phyloP scores from a whole-genome alignment of 2,888 invertebrate species.

The Trachelus iudaicus region DNA sequence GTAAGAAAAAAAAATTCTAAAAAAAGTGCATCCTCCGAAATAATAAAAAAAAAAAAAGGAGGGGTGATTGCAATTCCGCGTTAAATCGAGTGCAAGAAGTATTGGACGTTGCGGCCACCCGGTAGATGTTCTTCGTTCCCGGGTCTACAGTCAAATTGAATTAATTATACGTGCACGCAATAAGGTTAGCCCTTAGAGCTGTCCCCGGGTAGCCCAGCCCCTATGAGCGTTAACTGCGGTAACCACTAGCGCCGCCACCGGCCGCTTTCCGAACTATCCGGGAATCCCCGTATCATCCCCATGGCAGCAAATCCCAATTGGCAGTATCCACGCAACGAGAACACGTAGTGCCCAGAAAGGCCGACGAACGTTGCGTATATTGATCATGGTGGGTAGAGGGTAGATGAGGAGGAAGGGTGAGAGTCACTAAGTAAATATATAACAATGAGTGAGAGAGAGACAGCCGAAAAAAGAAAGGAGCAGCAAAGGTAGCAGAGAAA shows the following conservation, averaged over 20 bases:
- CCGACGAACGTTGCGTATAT: not conserved
- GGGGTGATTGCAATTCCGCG: not conserved
- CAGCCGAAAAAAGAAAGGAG: not conserved
- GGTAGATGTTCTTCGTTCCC: not conserved
- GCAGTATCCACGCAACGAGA: not conserved
- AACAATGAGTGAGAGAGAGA: not conserved
- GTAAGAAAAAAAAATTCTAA: too few species aligned
- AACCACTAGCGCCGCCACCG: not conserved
- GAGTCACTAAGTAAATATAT: not conserved
- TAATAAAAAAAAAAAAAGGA: too few species aligned
- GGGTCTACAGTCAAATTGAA: conserved; percentile 21
- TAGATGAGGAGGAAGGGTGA: not conserved
- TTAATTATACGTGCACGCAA: conserved; percentile 36
- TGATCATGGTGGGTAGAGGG: not conserved
- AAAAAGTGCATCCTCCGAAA: too few species aligned
- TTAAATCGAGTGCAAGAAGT: not conserved
- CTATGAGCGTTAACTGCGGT: not conserved
- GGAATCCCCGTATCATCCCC: not conserved
- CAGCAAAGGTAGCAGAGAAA: not conserved
- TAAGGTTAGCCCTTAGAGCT: not conserved
- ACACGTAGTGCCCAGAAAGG: not conserved
- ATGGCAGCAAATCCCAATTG: not conserved
- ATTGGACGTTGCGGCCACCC: not conserved
- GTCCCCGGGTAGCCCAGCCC: not conserved
- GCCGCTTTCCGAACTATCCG: not conserved